Conservation (phyloP, 2,888 invertebrate genomes). For the Cloeon dipterum region DNA sequence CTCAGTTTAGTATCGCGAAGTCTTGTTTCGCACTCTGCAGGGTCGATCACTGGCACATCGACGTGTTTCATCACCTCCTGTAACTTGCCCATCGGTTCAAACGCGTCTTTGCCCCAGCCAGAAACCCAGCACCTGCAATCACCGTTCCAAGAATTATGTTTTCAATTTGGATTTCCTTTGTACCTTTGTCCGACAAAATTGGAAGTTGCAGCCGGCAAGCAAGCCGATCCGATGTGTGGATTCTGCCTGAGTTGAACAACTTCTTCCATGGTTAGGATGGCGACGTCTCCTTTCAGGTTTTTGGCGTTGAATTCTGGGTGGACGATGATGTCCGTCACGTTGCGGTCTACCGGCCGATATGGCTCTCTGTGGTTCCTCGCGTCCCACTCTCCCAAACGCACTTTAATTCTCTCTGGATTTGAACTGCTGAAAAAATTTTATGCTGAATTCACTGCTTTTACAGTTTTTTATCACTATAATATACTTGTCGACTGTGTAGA, state of each 20-base stretch:
- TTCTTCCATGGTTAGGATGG: slow-evolving; percentile 41
- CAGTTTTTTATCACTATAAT: not conserved
- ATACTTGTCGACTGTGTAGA: slow-evolving; percentile 17
- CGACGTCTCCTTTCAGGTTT: slow-evolving; percentile 61
- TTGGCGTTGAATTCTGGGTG: slow-evolving; percentile 42
- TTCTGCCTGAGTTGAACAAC: slow-evolving; percentile 16
- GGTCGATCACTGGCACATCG: slow-evolving; percentile 42
- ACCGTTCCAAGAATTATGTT: no score
- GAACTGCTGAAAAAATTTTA: not conserved
- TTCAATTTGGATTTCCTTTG: slow-evolving; percentile 7
- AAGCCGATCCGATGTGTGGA: slow-evolving; percentile 24
- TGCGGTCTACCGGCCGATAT: slow-evolving; percentile 36
- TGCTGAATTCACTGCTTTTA: not conserved
- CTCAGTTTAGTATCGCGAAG: slow-evolving; percentile 42
- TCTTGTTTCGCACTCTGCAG: slow-evolving; percentile 36
- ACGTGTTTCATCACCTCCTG: slow-evolving; percentile 52
- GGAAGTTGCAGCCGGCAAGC: slow-evolving; percentile 20
- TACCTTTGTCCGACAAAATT: slow-evolving; percentile 26
- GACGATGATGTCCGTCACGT: slow-evolving; percentile 29
- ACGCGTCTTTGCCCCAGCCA: slow-evolving; percentile 73
- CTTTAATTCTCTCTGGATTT: slow-evolving; percentile 23
- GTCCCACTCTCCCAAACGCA: slow-evolving; percentile 57
- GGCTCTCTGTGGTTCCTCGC: slow-evolving; percentile 37
- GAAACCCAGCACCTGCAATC: slow-evolving; percentile 24
- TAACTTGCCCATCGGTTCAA: slow-evolving; percentile 20